Base-by-base conservation (phyloP, 2,113 vertebrate genomes). In the Calyptommatus sinebrachiatus region DNA sequence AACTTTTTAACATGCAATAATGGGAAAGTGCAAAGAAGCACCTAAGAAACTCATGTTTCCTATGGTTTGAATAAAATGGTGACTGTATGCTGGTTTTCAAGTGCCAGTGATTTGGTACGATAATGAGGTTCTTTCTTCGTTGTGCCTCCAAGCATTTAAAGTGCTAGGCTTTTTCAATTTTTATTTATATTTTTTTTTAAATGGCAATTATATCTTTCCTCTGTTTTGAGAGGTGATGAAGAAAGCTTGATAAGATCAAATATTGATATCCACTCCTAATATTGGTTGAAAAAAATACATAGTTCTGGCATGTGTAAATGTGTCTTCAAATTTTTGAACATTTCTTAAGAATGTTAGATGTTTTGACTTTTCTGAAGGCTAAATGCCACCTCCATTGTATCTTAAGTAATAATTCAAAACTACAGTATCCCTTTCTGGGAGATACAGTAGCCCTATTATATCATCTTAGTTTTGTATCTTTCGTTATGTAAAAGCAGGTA, bases 181-280 rank as follows among this genome's bases (percentile, higher is more conserved):
- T 70, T n/a, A 66, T 29, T 66, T 10, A n/a, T 24, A 11, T 31
- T 66, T 77, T 66, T 77, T 46, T 67, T 67, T 63, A 28, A 57
- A 18, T 4, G 16, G 12, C 18, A 18, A 57, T 57, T 18, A 57
- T 35, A 73, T 76, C 68, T 77, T 75, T 66, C 69, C 69, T 48
- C 12, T 63, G 7, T 69, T 26, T 61, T 71, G 18, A 22, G 65
- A 29, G 53, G 14, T 66, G 11, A 28, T 66, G 12, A 14, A 29
- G 65, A 66, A 88, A 89, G 89, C 85, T 87, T 79, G 88, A 82
- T 92, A 89, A 90, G 89, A 89, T 91, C 88, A 86, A 80, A 85
- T 0, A 0, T 79, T 60, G 45, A 65, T 65, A 45, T 18, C 12
- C 0, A 35, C 28, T 28, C 69, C 16, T 48, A 41, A 41, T 21